Percentiles rank a stretch among this genome's conserved stretches.
Evolutionary conservation across 1,140 invertebrate genomes (phyloP).

Genomic region (Halotydeus destructor): DNA sequence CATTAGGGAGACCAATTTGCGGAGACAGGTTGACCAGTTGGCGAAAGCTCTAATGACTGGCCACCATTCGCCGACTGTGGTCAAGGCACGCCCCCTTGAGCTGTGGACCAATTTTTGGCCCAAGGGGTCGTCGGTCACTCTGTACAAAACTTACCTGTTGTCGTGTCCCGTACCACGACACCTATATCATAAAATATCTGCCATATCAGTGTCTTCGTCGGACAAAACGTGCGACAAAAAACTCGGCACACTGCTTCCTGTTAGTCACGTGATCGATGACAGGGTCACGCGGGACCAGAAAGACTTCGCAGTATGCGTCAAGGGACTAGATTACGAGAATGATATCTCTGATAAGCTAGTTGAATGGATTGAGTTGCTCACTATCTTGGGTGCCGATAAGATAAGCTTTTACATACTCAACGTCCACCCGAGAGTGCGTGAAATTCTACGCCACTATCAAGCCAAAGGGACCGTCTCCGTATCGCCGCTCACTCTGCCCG

Average conservation of each 20-base stretch:
- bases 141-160: constrained; percentile 13
- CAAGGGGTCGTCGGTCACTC: background rate
- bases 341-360: constrained; percentile 37
- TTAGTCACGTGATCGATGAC: constrained; percentile 4
- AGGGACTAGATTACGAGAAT: constrained; percentile 40
- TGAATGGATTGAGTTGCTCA: constrained; percentile 44
- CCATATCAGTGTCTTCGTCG: background rate
- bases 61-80: background rate
- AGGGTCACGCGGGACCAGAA: constrained; percentile 1
- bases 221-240: constrained; percentile 1
- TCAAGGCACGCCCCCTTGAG: background rate
- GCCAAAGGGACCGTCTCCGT: constrained; percentile 29
- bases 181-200: background rate
- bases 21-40: too few species aligned
- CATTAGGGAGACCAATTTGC: too few species aligned
- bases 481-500: constrained; percentile 32
- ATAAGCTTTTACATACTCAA: constrained; percentile 40
- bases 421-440: constrained; percentile 30
- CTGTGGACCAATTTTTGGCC: constrained; percentile 16
- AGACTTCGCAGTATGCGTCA: constrained; percentile 42
- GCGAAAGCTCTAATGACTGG: too few species aligned
- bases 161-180: constrained; percentile 11
- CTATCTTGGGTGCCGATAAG: constrained; percentile 37
- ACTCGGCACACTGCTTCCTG: constrained; percentile 5
- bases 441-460: constrained; percentile 34